Percentiles rank a stretch among this genome's conserved stretches.
Conservation (phyloP, 2,797 vertebrate species). For the Chromis chromis region DNA sequence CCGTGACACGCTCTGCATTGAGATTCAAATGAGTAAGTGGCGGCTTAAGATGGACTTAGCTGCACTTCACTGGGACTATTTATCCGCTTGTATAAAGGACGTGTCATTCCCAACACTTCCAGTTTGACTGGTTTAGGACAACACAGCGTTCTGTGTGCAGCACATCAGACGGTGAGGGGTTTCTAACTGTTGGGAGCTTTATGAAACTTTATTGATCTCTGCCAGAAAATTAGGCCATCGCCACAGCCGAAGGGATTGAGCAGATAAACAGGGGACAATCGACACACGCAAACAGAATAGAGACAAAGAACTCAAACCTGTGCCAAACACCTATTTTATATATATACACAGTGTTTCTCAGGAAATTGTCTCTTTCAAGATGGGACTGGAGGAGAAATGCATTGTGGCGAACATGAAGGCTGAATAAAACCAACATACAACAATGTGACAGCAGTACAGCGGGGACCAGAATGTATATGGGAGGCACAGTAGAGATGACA, state of each 20-base stretch:
- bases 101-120: conserved; percentile 44
- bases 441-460: conserved; percentile 30
- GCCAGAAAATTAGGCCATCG: conserved; percentile 54
- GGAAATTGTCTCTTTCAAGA: neutral
- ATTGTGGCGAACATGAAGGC: conserved; percentile 7
- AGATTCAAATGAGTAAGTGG: conserved; percentile 79
- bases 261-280: conserved; percentile 34
- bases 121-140: conserved; percentile 27
- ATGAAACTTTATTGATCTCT: conserved; percentile 66
- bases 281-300: conserved; percentile 12
- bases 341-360: neutral
- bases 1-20: conserved; percentile 74
- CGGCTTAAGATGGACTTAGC: conserved; percentile 63
- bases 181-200: conserved; percentile 28
- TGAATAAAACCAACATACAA: conserved; percentile 3
- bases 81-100: conserved; percentile 52
- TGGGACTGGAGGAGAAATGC: neutral
- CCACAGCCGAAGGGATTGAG: conserved; percentile 17
- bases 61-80: conserved; percentile 76
- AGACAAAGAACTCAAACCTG: conserved; percentile 24
- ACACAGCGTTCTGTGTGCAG: conserved; percentile 8
- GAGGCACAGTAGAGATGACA: conserved; percentile 17
- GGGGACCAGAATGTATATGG: conserved; percentile 25
- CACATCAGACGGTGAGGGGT: conserved; percentile 4
- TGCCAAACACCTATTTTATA: conserved; percentile 4